These are phyloP conservation scores for Eurois occulta DNA, from an alignment of 2,888 invertebrate species.

Conservation along the genomic window DNA sequence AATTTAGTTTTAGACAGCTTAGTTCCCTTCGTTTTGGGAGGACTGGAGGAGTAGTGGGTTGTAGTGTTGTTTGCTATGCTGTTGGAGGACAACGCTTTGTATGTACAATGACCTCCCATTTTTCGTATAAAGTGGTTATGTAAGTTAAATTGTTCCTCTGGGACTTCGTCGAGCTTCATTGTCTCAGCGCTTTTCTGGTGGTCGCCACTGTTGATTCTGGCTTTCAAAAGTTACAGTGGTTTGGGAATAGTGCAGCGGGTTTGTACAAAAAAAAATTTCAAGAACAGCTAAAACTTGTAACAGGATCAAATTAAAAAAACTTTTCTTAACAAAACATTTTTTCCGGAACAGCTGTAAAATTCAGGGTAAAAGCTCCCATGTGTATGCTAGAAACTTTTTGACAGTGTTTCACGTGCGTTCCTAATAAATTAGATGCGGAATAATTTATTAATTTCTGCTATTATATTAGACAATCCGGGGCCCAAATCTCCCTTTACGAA, in stretches of 20 bases:
- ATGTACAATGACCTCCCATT: no score
- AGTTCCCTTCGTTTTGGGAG: neutral
- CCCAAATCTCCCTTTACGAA: neutral
- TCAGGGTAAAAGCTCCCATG: constrained; percentile 25
- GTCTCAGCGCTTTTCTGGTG: no score
- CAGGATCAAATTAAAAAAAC: constrained; percentile 19
- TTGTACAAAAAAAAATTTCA: no score
- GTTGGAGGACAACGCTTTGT: neutral
- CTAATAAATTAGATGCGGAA: constrained; percentile 40
- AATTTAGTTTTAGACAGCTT: neutral
- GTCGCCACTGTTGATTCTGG: no score
- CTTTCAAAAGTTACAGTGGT: no score
- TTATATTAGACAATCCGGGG: constrained; percentile 6
- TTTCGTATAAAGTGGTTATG: no score
- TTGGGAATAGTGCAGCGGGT: no score
- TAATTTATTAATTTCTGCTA: constrained; percentile 51
- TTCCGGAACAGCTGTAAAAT: constrained; percentile 15
- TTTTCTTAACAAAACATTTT: constrained; percentile 1
- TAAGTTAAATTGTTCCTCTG: no score
- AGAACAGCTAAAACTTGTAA: constrained; percentile 8
- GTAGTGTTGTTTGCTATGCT: no score
- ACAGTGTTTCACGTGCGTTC: constrained; percentile 1
- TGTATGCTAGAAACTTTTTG: constrained; percentile 28
- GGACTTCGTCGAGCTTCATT: no score
- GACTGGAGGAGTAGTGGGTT: neutral